Base-by-base conservation (phyloP, 1,140 invertebrate species). In the Hypsibius dujardini region DNA sequence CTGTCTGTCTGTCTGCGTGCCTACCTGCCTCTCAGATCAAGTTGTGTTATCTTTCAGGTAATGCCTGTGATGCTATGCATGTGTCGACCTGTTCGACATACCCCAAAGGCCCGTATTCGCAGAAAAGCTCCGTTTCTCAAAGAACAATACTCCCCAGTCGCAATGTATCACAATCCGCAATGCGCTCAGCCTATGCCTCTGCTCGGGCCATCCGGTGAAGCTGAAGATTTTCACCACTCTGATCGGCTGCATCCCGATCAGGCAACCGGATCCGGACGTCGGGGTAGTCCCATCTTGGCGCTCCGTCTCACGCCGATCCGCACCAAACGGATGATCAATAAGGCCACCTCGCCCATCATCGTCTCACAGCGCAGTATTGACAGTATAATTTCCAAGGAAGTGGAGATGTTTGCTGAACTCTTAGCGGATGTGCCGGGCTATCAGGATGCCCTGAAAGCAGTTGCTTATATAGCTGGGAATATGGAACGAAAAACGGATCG, bases 381-480 rank as follows among this genome's bases (percentile, higher is more conserved):
- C 50, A 56, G 50, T n/a, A 56, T 56, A 7, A 56, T 56, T 56
- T 56, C 50, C 7, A 7, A n/a, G n/a, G 50, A 56, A 56, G 50
- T 56, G 50, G 50, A 56, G n/a, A 56, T 56, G 50, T 56, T 56
- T n/a, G 50, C 50, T n/a, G 50, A 56, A n/a, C 7, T 56, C 50
- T 56, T 56, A 56, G 50, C 50, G 7, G 50, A 56, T n/a, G n/a
- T 56, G 7, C 50, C 50, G 7, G 50, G 50, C 50, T 56, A 56
- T 56, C 7, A 56, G 7, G 50, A 56, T n/a, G 50, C 50, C 7
- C 50, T 56, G 50, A 56, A 56, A 56, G 50, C 50, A n/a, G 50
- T 56, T 7, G 50, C 50, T n/a, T 56, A 56, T n/a, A 56, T 56
- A 7, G 50, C 50, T n/a, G 50, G 7, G n/a, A 56, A 56, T n/a